phyloP scores from a whole-genome alignment of 1,140 invertebrate genomes.

The Reticulitermes speratus region DNA sequence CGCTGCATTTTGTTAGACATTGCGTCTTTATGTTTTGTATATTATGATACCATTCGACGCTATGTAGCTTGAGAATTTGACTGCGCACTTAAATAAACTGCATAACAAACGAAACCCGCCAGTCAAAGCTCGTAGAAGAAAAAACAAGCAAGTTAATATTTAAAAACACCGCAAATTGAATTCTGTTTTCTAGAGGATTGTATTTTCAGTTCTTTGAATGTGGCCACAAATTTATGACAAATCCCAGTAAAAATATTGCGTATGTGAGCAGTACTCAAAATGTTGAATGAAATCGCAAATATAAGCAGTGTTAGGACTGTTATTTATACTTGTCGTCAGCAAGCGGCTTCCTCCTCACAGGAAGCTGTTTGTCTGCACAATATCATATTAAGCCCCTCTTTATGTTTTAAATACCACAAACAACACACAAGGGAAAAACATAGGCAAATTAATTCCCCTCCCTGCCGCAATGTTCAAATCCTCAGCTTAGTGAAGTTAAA shows the following conservation, averaged over 20 bases:
- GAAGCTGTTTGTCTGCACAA: slow-evolving; percentile 9
- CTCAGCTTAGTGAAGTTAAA: slow-evolving; percentile 11
- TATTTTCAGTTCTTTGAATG: not conserved
- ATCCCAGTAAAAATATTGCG: not conserved
- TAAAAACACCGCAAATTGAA: not conserved
- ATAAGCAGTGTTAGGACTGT: not conserved
- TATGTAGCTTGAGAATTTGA: too few relatives aligned
- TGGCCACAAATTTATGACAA: not conserved
- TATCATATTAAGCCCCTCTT: slow-evolving; percentile 8
- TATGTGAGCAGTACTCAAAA: not conserved
- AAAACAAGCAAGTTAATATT: not conserved
- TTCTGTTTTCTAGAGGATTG: not conserved
- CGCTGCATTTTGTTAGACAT: too few relatives aligned
- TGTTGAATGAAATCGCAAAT: not conserved
- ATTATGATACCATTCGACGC: too few relatives aligned
- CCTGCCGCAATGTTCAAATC: slow-evolving; percentile 14
- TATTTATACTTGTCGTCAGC: not conserved
- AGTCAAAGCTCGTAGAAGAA: too few relatives aligned
- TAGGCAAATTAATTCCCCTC: slow-evolving; percentile 7
- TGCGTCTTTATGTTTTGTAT: too few relatives aligned
- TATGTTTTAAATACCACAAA: slow-evolving; percentile 19
- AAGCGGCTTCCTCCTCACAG: not conserved
- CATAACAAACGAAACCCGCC: too few relatives aligned
- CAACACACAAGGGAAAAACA: not conserved
- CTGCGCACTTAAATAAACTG: too few relatives aligned